Conservation (phyloP, 2,113 vertebrate species). For the Nesoenas mayeri region DNA sequence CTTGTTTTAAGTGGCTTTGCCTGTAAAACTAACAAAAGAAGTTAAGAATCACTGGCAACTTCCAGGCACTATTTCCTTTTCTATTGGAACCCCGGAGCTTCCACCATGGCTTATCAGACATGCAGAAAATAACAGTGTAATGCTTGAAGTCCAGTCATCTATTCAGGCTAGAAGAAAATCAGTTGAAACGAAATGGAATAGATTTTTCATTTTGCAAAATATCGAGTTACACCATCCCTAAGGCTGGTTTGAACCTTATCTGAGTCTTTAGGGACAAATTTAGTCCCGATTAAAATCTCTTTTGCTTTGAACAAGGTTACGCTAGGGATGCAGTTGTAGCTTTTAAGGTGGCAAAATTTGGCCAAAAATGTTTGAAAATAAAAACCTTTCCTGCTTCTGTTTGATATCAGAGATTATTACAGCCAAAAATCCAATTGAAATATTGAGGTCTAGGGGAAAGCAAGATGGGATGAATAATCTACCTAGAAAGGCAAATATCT, state of each 20-base stretch:
- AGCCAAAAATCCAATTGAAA: background rate
- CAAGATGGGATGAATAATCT: background rate
- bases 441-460: background rate
- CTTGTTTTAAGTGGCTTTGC: background rate
- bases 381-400: background rate
- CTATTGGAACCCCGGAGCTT: background rate
- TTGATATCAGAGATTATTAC: background rate
- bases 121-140: background rate
- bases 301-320: background rate
- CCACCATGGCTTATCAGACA: background rate
- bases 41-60: background rate
- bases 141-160: background rate
- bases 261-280: background rate
- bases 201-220: background rate
- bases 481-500: background rate
- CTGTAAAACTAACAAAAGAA: background rate
- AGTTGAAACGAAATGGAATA: background rate
- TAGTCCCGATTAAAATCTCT: background rate
- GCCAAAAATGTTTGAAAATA: background rate
- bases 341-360: background rate
- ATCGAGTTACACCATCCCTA: background rate
- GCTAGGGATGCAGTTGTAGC: background rate
- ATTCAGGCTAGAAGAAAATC: background rate
- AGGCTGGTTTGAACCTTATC: background rate
- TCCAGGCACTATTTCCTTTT: background rate